Evolutionary conservation across 2,113 vertebrate species (phyloP).

Genomic region (Triplophysa rosa): DNA sequence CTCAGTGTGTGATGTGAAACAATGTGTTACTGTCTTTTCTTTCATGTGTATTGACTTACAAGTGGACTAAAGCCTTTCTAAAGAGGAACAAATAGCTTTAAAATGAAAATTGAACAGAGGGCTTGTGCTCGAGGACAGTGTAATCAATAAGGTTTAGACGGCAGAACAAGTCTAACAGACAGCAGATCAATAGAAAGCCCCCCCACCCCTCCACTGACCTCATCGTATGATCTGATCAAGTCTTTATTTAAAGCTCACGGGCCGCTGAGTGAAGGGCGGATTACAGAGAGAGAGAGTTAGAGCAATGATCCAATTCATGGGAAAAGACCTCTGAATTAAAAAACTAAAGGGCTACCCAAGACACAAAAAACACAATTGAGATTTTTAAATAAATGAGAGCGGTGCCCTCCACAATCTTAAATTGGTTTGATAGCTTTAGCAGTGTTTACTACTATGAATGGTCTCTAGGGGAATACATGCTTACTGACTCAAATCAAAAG

Average conservation of each 20-base stretch:
- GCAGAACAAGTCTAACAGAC: conserved; percentile 75
- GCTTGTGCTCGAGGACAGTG: conserved; percentile 66
- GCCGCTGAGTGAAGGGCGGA: conserved; percentile 38
- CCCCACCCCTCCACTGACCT: conserved; percentile 49
- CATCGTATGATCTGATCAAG: conserved; percentile 50
- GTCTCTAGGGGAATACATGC: neutral
- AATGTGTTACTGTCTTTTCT: conserved; percentile 45
- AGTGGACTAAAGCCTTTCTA: conserved; percentile 54
- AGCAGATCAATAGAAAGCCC: conserved; percentile 72
- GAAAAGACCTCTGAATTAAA: neutral
- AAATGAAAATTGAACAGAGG: conserved; percentile 75
- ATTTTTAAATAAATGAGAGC: neutral
- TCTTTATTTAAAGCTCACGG: conserved; percentile 56
- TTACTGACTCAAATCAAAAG: too few species aligned
- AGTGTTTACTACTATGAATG: neutral
- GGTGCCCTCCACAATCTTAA: neutral
- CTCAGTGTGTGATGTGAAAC: conserved; percentile 6
- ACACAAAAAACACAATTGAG: neutral
- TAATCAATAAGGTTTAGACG: conserved; percentile 81
- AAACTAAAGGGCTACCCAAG: neutral
- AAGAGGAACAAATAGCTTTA: conserved; percentile 76
- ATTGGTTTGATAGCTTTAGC: neutral
- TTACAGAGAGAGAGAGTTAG: conserved; percentile 22
- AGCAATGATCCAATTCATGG: neutral
- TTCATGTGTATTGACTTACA: conserved; percentile 59